Evolutionary conservation across 2,888 invertebrate genomes (phyloP).

Genomic region (Drosophila mercatorum): DNA sequence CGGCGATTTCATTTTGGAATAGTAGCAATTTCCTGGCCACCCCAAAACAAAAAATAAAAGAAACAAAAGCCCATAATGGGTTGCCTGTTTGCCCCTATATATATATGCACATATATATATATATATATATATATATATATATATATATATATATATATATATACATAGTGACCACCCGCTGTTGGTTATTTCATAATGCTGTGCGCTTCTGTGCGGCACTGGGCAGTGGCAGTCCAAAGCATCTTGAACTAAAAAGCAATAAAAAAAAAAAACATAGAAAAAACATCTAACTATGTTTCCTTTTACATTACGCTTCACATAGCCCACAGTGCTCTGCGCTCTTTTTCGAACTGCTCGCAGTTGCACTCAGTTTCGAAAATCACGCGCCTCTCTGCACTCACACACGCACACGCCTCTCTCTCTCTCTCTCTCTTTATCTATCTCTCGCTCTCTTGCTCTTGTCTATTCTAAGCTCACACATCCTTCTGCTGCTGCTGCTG

Average conservation of each 20-base stretch:
- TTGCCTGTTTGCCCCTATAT: slow-evolving; percentile 21
- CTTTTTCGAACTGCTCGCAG: slow-evolving; percentile 32
- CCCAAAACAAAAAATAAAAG: slow-evolving; percentile 22
- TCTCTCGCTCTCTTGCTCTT: slow-evolving; percentile 2
- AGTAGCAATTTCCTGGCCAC: slow-evolving; percentile 74
- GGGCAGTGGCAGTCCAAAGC: slow-evolving; percentile 23
- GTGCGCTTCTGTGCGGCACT: slow-evolving; percentile 23
- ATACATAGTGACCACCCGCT: slow-evolving; percentile 54
- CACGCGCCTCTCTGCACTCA: slow-evolving; percentile 12
- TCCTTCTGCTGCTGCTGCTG: slow-evolving; percentile 43
- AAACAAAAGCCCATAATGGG: slow-evolving; percentile 17
- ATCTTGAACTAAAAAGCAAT: slow-evolving; percentile 51
- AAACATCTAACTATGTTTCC: slow-evolving; percentile 46
- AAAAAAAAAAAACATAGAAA: not conserved
- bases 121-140: slow-evolving; percentile 15
- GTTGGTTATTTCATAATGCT: slow-evolving; percentile 69
- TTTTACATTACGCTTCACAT: slow-evolving; percentile 53
- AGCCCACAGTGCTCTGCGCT: slow-evolving; percentile 26
- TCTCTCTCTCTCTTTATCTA: not conserved
- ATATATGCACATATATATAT: not conserved
- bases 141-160: not conserved
- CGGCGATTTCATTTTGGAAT: slow-evolving; percentile 77
- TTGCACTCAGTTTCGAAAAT: slow-evolving; percentile 46
- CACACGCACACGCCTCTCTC: not conserved
- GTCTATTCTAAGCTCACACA: slow-evolving; percentile 53